These are phyloP conservation scores for Gymnothorax javanicus DNA, from an alignment of 2,797 vertebrate species.

Conservation along the genomic window DNA sequence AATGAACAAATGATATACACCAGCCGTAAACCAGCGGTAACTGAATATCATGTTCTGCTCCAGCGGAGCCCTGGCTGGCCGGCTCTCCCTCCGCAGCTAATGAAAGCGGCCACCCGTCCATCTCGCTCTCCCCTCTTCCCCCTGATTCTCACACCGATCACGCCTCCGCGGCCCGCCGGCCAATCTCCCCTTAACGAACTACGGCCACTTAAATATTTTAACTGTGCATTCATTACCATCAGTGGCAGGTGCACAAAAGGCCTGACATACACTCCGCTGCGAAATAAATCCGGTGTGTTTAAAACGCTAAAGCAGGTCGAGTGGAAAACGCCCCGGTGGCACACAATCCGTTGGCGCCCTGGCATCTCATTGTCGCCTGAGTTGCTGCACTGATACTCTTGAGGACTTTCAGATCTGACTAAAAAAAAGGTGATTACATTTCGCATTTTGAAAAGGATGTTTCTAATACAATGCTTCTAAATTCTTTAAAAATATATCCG, in stretches of 20 bases:
- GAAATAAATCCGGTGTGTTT: conserved; percentile 56
- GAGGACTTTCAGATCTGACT: background rate
- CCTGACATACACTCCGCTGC: conserved; percentile 51
- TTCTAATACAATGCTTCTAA: background rate
- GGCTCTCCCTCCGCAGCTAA: background rate
- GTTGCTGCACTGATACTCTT: background rate
- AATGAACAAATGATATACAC: background rate
- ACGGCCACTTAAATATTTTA: conserved; percentile 57
- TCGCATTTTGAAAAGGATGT: background rate
- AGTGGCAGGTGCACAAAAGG: conserved; percentile 36
- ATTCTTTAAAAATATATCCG: background rate
- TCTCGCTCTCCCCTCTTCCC: conserved; percentile 33
- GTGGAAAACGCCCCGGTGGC: conserved; percentile 50
- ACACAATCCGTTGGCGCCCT: conserved; percentile 42
- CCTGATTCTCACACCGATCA: conserved; percentile 58
- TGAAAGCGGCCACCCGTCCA: background rate
- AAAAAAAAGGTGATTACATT: background rate
- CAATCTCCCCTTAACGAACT: conserved; percentile 50
- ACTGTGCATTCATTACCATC: conserved; percentile 59
- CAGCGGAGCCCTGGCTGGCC: background rate
- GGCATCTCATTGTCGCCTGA: conserved; percentile 12
- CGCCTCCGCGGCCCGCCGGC: conserved; percentile 32
- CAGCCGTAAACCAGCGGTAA: background rate
- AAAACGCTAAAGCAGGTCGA: conserved; percentile 48
- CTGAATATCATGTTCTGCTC: background rate